Evolutionary conservation across 2,113 vertebrate genomes (phyloP).

Genomic region (Trichechus manatus): DNA sequence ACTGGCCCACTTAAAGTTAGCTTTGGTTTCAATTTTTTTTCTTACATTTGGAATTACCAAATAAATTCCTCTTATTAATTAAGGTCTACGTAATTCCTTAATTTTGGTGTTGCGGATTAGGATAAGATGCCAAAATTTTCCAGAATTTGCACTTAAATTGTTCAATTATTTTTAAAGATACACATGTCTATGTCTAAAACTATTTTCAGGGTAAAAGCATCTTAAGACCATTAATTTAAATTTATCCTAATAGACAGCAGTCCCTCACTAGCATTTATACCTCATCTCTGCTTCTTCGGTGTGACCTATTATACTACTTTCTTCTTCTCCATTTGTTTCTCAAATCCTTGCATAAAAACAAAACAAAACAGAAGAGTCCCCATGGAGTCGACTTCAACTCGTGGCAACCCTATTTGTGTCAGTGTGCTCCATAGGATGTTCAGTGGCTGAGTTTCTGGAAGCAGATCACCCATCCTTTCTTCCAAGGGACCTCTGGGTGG

Average conservation of each 20-base stretch:
- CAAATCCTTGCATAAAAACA: not conserved
- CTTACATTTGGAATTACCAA: not conserved
- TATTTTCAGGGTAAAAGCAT: constrained; percentile 9
- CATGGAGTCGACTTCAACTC: not conserved
- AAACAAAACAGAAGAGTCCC: not conserved
- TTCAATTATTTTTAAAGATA: not conserved
- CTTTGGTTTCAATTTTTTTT: constrained; percentile 6
- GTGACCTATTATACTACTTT: fast-evolving
- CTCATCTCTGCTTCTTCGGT: not conserved
- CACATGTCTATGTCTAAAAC: not conserved
- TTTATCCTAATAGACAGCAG: not conserved
- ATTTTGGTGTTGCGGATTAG: not conserved
- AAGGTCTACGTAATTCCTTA: not conserved
- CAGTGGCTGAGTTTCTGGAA: too few relatives aligned
- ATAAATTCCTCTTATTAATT: not conserved
- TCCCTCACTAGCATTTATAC: not conserved
- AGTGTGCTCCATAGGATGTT: not conserved
- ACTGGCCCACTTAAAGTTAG: not conserved
- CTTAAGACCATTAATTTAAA: not conserved
- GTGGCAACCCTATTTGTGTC: not conserved
- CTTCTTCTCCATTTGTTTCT: not conserved
- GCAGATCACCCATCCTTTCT: too few relatives aligned
- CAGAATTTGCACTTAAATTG: not conserved
- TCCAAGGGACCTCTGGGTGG: too few relatives aligned
- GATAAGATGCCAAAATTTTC: not conserved